A percentile compares a stretch with the other conserved stretches of the same genome.
These are phyloP conservation scores for Muscicapa striata DNA, from an alignment of 2,797 vertebrate species.

Conservation along the genomic window DNA sequence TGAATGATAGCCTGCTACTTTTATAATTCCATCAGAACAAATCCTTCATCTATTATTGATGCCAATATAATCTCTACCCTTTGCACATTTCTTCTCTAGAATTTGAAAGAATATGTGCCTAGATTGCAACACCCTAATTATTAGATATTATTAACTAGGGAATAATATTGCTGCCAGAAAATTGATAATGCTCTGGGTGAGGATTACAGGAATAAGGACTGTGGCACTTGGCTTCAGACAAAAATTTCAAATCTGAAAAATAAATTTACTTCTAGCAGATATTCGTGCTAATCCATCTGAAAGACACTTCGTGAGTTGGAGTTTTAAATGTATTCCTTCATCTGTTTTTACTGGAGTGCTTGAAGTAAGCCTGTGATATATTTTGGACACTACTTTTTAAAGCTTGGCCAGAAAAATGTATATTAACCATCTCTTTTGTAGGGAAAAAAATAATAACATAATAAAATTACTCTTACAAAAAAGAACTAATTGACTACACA, in stretches of 20 bases:
- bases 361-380: background rate
- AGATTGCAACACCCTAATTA: background rate
- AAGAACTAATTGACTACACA: background rate
- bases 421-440: background rate
- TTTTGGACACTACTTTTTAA: background rate
- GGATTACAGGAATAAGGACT: background rate
- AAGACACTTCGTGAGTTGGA: background rate
- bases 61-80: background rate
- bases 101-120: background rate
- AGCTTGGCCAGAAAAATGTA: background rate
- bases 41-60: background rate
- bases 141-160: background rate
- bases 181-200: background rate
- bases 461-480: background rate
- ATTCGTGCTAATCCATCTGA: background rate
- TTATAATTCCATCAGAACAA: background rate
- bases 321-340: background rate
- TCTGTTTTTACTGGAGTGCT: background rate
- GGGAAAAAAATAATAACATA: fast-evolving
- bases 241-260: background rate
- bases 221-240: fast-evolving
- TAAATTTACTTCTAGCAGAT: background rate
- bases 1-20: background rate
- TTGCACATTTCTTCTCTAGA: background rate
- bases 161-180: background rate